These are phyloP conservation scores for Anolis carolinensis DNA, from an alignment of 2,113 vertebrate genomes.

Conservation along the genomic window DNA sequence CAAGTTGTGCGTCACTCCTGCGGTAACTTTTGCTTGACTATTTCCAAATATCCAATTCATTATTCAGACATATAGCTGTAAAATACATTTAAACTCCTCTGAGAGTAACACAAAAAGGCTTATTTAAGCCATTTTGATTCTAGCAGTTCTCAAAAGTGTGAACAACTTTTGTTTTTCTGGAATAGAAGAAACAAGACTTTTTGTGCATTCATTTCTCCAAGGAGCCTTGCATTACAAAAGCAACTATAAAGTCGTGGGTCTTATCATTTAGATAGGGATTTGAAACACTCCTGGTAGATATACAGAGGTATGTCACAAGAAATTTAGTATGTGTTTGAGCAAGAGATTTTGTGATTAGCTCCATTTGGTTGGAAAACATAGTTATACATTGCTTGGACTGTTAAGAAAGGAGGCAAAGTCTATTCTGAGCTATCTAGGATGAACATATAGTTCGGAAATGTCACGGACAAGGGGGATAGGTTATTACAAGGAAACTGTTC, in stretches of 20 bases:
- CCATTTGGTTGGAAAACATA: background rate
- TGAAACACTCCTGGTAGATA: background rate
- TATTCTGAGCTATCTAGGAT: background rate
- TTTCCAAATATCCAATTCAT: slow-evolving; percentile 30
- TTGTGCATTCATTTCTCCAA: background rate
- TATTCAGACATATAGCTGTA: slow-evolving; percentile 53
- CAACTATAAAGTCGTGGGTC: background rate
- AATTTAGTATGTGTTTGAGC: background rate
- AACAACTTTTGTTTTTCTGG: slow-evolving; percentile 8
- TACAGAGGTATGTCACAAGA: background rate
- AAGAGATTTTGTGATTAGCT: background rate
- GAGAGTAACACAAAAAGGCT: slow-evolving; percentile 37
- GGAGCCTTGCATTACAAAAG: background rate
- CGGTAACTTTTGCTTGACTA: background rate
- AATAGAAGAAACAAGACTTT: background rate
- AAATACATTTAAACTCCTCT: slow-evolving; percentile 41
- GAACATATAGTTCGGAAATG: background rate
- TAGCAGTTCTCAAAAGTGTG: slow-evolving; percentile 49
- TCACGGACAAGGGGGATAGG: background rate
- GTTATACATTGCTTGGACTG: background rate
- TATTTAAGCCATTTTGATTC: slow-evolving; percentile 55
- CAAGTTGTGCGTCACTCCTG: background rate
- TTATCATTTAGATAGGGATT: background rate
- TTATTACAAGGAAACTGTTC: background rate
- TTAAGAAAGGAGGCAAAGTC: background rate